Evolutionary conservation across 2,888 invertebrate species (phyloP), one percentile per base, ranked within the genome.

Genomic region (Branchipolynoe longqiensis): DNA sequence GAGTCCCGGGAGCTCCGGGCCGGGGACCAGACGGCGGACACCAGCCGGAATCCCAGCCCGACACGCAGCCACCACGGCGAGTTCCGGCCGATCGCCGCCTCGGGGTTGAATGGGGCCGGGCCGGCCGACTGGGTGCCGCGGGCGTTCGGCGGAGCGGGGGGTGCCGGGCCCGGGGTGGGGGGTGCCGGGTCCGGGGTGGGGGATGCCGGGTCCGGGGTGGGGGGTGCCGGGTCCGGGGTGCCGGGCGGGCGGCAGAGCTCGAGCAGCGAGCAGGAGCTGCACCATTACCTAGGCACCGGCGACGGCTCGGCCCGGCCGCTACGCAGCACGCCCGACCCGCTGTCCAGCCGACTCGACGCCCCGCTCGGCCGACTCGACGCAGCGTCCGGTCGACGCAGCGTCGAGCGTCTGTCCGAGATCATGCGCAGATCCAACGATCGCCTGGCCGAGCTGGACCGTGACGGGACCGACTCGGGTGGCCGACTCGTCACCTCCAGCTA

Each of bases 351-450:
- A 25, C 48, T 18, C 8, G 54, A 78, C 6, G 48, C n/a, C 28
- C 4, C 38, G 1, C 6, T 73, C 1, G 12, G 28, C 25, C 12
- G 28, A 12, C 25, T 31, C 18, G 36, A 12, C 18, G 36, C 25
- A 4, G 78, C 41, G 28, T 25, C 48, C 28, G 41, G 78, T 0
- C 22, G 78, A 18, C 41, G 78, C 2, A 41, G 78, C 40, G 78
- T 78, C 4, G 78, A 78, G 48, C 41, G 78, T 22, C 41, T 78
- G 8, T 78, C 78, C n/a, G 48, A 78, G 54, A 78, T 78, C 18
- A 25, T 78, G 12, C 78, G 78, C n/a, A 25, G 78, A 8, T 78
- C 78, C 54, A 78, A 78, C 25, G 78, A 78, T 48, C 78, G 78
- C 25, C 48, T 78, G 31, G 78, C 78, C 25, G 78, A 78, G n/a